Evolutionary conservation across 2,888 invertebrate species (phyloP).

Genomic region (Pachydiplax longipennis): DNA sequence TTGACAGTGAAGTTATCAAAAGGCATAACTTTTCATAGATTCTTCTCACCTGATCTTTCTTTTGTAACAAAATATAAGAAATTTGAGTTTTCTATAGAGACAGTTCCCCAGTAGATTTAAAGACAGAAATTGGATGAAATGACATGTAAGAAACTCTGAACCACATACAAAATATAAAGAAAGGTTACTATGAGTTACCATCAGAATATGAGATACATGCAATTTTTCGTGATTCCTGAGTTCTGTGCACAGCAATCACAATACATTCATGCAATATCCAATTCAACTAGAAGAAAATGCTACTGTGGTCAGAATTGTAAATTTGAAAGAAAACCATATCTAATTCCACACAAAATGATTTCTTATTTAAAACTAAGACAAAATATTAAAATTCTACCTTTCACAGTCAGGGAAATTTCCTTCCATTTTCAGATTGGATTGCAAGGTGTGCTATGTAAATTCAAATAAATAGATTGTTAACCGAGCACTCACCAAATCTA

Average conservation of each 20-base stretch:
- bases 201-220: neutral
- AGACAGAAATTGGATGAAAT: too few relatives aligned
- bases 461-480: conserved; percentile 40
- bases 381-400: conserved; percentile 41
- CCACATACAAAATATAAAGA: too few relatives aligned
- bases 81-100: too few relatives aligned
- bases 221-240: neutral
- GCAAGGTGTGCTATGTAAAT: conserved; percentile 44
- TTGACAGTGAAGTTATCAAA: too few relatives aligned
- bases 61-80: too few relatives aligned
- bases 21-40: too few relatives aligned
- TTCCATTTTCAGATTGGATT: conserved; percentile 45
- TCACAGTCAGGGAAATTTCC: conserved; percentile 37
- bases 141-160: too few relatives aligned
- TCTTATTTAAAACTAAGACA: conserved; percentile 20
- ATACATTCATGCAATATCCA: neutral
- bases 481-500: neutral
- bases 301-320: neutral
- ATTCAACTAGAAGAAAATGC: neutral
- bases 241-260: neutral
- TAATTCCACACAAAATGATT: conserved; percentile 5
- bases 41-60: too few relatives aligned
- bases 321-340: neutral
- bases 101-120: too few relatives aligned
- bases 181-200: too few relatives aligned